These are phyloP conservation scores for Nasonia giraulti DNA, from an alignment of 1,140 invertebrate species.

Conservation along the genomic window DNA sequence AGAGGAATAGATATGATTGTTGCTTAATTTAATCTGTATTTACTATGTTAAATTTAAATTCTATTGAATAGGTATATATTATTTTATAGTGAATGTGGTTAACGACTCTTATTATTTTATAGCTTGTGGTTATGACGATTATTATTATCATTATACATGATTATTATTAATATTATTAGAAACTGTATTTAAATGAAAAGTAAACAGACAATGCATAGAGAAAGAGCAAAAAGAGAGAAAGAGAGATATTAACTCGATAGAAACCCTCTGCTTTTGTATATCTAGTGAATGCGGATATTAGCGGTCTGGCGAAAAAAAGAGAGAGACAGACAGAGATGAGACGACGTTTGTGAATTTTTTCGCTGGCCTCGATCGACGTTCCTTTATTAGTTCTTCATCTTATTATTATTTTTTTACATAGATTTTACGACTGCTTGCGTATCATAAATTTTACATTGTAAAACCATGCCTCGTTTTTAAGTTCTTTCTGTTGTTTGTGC, in stretches of 20 bases:
- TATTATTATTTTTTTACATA: slow-evolving; percentile 46
- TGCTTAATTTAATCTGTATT: slow-evolving; percentile 74
- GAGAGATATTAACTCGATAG: slow-evolving; percentile 13
- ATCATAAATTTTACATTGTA: slow-evolving; percentile 32
- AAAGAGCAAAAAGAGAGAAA: slow-evolving; percentile 7
- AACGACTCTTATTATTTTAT: slow-evolving; percentile 65
- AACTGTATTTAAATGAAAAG: slow-evolving; percentile 44
- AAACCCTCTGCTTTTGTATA: slow-evolving; percentile 44
- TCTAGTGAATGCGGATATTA: slow-evolving; percentile 50
- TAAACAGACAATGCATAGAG: slow-evolving; percentile 32
- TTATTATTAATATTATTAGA: slow-evolving; percentile 56
- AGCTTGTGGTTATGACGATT: slow-evolving; percentile 53
- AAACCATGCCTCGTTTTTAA: slow-evolving; percentile 45
- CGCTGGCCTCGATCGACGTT: slow-evolving; percentile 47
- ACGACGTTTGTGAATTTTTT: slow-evolving; percentile 44
- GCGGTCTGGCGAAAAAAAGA: neutral
- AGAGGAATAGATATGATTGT: slow-evolving; percentile 69
- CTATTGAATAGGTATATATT: slow-evolving; percentile 72
- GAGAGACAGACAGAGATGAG: neutral
- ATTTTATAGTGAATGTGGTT: slow-evolving; percentile 60
- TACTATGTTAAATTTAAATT: slow-evolving; percentile 72
- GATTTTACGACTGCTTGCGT: slow-evolving; percentile 43
- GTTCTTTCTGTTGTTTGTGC: slow-evolving; percentile 45
- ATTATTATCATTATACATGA: slow-evolving; percentile 60
- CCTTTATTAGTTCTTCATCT: slow-evolving; percentile 47